Conservation (phyloP, 2,113 vertebrate species). For the Rhombomys opimus region DNA sequence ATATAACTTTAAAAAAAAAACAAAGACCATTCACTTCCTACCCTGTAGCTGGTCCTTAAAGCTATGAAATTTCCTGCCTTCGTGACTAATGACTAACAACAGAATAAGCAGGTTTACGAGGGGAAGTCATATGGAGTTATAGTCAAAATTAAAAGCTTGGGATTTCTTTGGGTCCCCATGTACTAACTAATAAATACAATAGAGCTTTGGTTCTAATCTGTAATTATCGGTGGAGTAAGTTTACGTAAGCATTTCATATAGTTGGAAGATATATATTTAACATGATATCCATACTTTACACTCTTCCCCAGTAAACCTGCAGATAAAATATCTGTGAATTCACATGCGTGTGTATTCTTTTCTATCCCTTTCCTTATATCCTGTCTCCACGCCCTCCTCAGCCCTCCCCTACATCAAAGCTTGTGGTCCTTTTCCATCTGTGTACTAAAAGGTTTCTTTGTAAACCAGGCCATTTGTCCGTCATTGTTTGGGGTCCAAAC, state of each 20-base stretch:
- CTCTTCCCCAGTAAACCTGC: conserved; percentile 57
- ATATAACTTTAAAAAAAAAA: conserved; percentile 24
- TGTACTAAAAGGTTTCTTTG: conserved; percentile 89
- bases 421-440: conserved; percentile 85
- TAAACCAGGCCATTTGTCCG: conserved; percentile 88
- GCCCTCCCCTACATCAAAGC: conserved; percentile 83
- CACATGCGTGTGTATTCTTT: conserved; percentile 70
- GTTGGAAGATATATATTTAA: background rate
- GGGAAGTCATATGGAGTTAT: conserved; percentile 72
- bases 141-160: conserved; percentile 81
- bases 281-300: conserved; percentile 1
- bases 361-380: conserved; percentile 49
- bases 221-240: conserved; percentile 53
- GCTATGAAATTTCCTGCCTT: conserved; percentile 42
- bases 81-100: conserved; percentile 1
- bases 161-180: conserved; percentile 60
- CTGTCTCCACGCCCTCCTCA: conserved; percentile 66
- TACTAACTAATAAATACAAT: conserved; percentile 73
- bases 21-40: background rate
- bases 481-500: conserved; percentile 91
- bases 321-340: conserved; percentile 76
- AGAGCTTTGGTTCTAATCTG: conserved; percentile 49
- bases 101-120: background rate
- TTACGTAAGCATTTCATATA: conserved; percentile 56
- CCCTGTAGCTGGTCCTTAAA: conserved; percentile 56